Conservation (phyloP, 92 coral and sea anemone species). For the Epizoanthus stellaris region DNA sequence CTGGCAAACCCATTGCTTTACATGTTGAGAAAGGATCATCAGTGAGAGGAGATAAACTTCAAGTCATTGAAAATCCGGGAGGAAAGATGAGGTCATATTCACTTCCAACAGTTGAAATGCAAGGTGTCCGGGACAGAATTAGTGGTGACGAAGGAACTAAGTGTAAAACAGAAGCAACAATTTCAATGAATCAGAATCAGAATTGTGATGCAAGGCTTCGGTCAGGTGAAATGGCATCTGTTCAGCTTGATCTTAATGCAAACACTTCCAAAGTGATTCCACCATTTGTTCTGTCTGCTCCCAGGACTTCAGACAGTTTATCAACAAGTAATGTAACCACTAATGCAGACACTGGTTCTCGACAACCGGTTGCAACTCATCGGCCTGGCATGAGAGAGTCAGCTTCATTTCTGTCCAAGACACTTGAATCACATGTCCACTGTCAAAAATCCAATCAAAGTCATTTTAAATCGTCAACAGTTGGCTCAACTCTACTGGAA, state of each 20-base stretch:
- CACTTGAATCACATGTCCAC: slow-evolving; percentile 66
- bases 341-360: slow-evolving; percentile 77
- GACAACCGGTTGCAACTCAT: slow-evolving; percentile 85
- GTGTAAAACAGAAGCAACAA: slow-evolving; percentile 57
- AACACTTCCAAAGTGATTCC: slow-evolving; percentile 62
- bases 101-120: slow-evolving; percentile 70
- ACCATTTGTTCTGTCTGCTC: slow-evolving; percentile 74
- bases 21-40: slow-evolving; percentile 81
- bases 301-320: slow-evolving; percentile 76
- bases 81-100: slow-evolving; percentile 75
- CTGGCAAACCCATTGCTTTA: slow-evolving; percentile 85
- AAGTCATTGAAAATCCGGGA: slow-evolving; percentile 65
- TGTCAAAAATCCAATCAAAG: slow-evolving; percentile 57
- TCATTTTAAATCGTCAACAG: slow-evolving; percentile 72
- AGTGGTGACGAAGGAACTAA: slow-evolving; percentile 10
- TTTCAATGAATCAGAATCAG: slow-evolving; percentile 43
- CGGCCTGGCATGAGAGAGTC: slow-evolving; percentile 64
- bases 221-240: slow-evolving; percentile 51
- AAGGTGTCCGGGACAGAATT: slow-evolving; percentile 47
- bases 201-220: slow-evolving; percentile 46
- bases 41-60: slow-evolving; percentile 64
- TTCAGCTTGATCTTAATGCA: slow-evolving; percentile 37
- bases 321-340: slow-evolving; percentile 81
- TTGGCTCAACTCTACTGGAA: slow-evolving; percentile 80
- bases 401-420: slow-evolving; percentile 58